A percentile compares a stretch with the other conserved stretches of the same genome.
Conservation (phyloP, 2,797 vertebrate genomes). For the Cygnus olor region DNA sequence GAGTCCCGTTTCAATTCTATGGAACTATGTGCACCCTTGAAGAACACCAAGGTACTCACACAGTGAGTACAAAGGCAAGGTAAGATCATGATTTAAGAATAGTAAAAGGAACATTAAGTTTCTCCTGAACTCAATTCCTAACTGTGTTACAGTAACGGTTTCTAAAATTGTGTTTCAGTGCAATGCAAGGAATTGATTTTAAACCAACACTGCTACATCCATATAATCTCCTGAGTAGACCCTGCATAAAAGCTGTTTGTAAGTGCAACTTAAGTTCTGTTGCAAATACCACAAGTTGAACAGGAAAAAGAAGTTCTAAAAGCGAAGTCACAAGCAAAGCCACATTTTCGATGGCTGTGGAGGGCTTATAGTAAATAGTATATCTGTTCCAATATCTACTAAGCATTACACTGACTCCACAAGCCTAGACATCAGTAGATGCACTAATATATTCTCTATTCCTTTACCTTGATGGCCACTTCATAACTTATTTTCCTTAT, state of each 20-base stretch:
- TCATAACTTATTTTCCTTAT: neutral
- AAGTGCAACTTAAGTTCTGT: neutral
- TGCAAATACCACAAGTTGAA: neutral
- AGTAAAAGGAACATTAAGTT: neutral
- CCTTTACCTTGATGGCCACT: neutral
- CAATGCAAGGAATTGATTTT: neutral
- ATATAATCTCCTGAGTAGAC: neutral
- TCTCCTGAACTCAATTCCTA: neutral
- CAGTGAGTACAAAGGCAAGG: neutral
- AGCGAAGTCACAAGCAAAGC: neutral
- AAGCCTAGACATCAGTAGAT: rapidly evolving
- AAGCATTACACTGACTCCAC: neutral
- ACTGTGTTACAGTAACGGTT: neutral
- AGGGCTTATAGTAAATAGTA: neutral
- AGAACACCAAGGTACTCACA: neutral
- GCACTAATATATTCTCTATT: neutral
- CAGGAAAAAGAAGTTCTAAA: neutral
- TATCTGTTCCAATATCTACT: neutral
- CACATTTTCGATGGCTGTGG: neutral
- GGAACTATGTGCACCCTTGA: too few relatives aligned
- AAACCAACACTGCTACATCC: neutral
- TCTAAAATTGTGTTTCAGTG: neutral
- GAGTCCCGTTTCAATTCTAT: neutral
- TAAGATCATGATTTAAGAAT: neutral
- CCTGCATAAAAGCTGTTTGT: neutral